Conservation (phyloP, 2,888 invertebrate species). For the Chloroclysta siterata region DNA sequence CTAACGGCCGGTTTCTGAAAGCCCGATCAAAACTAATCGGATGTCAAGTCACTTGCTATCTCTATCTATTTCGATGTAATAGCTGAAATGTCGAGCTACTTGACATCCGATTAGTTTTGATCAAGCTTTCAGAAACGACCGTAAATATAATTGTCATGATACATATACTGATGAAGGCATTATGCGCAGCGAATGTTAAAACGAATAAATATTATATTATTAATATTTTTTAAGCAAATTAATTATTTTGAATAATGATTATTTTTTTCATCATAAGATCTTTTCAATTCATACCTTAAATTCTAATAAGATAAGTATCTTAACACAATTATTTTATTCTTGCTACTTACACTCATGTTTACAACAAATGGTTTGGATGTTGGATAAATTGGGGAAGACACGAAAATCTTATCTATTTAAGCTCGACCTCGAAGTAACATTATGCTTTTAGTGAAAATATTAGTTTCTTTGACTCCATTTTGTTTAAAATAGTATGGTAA, state of each 20-base stretch:
- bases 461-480: constrained; percentile 14
- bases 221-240: constrained; percentile 11
- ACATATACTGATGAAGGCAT: too few species aligned
- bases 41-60: too few species aligned
- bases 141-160: too few species aligned
- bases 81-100: too few species aligned
- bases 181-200: too few species aligned
- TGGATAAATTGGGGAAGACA: constrained; percentile 51
- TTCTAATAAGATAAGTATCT: constrained; percentile 26
- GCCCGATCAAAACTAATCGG: too few species aligned
- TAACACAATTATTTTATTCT: constrained; percentile 22
- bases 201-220: not conserved
- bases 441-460: constrained; percentile 28
- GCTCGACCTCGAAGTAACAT: constrained; percentile 55
- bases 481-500: constrained; percentile 11
- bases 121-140: too few species aligned
- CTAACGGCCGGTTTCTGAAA: too few species aligned
- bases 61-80: too few species aligned
- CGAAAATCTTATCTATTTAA: constrained; percentile 55
- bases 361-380: constrained; percentile 25
- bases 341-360: constrained; percentile 31
- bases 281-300: constrained; percentile 42
- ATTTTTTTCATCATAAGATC: constrained; percentile 48
- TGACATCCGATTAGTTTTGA: too few species aligned
- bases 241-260: constrained; percentile 28